These are phyloP conservation scores for Indri indri DNA, from an alignment of 2,113 vertebrate species.

Conservation along the genomic window DNA sequence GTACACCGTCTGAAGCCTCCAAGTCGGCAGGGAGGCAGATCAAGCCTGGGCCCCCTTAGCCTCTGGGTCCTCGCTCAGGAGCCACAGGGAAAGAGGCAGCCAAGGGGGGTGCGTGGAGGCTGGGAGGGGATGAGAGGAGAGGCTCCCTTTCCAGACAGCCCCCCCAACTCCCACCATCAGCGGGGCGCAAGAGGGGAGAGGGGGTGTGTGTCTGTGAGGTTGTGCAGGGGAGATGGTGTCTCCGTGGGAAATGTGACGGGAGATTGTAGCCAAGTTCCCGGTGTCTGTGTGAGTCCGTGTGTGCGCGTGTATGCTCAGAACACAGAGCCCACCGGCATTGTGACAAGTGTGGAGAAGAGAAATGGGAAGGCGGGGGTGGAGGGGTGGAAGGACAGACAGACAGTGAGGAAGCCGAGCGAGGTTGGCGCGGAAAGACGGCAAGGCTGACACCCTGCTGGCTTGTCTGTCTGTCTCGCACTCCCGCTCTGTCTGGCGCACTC, in stretches of 20 bases:
- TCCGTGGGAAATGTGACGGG: constrained; percentile 58
- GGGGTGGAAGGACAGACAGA: constrained; percentile 59
- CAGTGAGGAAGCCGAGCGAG: constrained; percentile 39
- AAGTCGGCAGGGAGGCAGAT: not conserved
- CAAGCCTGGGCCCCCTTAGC: not conserved
- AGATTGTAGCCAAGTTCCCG: constrained; percentile 62
- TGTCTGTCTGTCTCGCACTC: constrained; percentile 78
- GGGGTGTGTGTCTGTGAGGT: constrained; percentile 73
- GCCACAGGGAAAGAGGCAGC: not conserved
- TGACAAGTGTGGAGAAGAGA: constrained; percentile 60
- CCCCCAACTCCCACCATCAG: not conserved
- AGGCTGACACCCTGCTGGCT: constrained; percentile 67
- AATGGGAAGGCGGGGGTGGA: constrained; percentile 30
- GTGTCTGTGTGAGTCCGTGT: constrained; percentile 44
- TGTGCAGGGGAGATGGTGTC: constrained; percentile 56
- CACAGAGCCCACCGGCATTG: constrained; percentile 54
- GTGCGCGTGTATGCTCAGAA: not conserved
- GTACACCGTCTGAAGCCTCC: not conserved
- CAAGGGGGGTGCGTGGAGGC: not conserved
- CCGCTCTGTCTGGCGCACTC: constrained; percentile 76
- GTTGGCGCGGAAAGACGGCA: constrained; percentile 48
- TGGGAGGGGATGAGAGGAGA: not conserved
- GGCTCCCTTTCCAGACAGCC: not conserved
- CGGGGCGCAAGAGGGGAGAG: not conserved
- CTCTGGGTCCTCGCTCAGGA: not conserved